Conservation (phyloP, 1,140 invertebrate genomes). For the Meloidogyne hapla region DNA sequence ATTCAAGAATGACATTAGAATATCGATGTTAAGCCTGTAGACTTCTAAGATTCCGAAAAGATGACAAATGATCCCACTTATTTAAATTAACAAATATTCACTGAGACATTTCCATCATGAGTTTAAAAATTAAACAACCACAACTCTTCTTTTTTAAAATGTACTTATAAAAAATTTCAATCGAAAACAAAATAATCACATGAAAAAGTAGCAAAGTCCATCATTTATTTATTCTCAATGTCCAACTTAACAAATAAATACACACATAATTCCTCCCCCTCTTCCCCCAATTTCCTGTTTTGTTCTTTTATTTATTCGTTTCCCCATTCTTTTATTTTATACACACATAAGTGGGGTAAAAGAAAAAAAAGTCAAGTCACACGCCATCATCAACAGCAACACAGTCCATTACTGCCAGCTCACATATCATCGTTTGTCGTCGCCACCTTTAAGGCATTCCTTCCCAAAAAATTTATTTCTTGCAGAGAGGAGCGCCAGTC, state of each 20-base stretch:
- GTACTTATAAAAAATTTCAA: not conserved
- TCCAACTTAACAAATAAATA: not conserved
- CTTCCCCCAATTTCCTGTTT: not conserved
- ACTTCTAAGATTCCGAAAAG: too few relatives aligned
- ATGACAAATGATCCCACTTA: too few relatives aligned
- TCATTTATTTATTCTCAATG: not conserved
- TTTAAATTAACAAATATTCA: too few relatives aligned
- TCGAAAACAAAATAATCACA: not conserved
- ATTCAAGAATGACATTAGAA: too few relatives aligned
- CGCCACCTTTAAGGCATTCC: not conserved
- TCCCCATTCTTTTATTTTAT: too few relatives aligned
- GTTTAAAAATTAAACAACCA: not conserved
- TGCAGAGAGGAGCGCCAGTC: not conserved
- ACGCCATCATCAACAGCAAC: too few relatives aligned
- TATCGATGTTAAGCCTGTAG: too few relatives aligned
- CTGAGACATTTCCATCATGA: not conserved
- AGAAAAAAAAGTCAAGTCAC: too few relatives aligned
- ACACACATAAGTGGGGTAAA: too few relatives aligned
- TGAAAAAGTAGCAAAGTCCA: slow-evolving; percentile 2
- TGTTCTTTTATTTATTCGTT: not conserved
- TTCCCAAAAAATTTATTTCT: not conserved
- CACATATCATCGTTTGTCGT: slow-evolving; percentile 5
- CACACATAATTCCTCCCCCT: not conserved
- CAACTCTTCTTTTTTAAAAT: not conserved
- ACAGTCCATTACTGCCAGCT: not conserved